phyloP scores from a whole-genome alignment of 2,888 invertebrate genomes.

The Caenorhabditis auriculariae region DNA sequence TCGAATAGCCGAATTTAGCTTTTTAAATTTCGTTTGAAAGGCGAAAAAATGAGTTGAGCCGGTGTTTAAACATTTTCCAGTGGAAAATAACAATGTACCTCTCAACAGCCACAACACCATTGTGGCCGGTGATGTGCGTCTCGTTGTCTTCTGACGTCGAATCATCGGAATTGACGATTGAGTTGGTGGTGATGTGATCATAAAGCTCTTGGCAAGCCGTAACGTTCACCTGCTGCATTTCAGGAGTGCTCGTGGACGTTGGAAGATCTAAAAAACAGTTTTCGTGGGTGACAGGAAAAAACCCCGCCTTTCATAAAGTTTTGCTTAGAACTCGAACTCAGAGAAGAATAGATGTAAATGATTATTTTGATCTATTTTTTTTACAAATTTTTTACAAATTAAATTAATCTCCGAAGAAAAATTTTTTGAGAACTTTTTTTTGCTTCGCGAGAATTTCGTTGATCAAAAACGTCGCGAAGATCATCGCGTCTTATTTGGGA shows the following conservation, averaged over 20 bases:
- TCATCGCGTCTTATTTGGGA: too few species aligned
- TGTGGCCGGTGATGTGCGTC: constrained; percentile 38
- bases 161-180: constrained; percentile 36
- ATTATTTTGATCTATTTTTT: too few species aligned
- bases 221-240: constrained; percentile 72
- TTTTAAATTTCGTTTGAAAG: background rate
- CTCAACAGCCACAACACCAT: constrained; percentile 30
- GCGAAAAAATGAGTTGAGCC: background rate
- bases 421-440: too few species aligned
- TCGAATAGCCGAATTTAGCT: too few species aligned
- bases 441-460: too few species aligned
- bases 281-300: too few species aligned
- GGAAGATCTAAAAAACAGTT: constrained; percentile 69
- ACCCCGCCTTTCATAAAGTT: too few species aligned
- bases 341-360: too few species aligned
- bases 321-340: too few species aligned
- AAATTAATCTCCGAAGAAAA: too few species aligned
- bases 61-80: background rate
- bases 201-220: constrained; percentile 71
- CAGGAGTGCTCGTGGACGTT: constrained; percentile 67
- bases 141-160: constrained; percentile 48
- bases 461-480: too few species aligned
- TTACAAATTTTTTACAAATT: too few species aligned
- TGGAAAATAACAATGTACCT: constrained; percentile 15
- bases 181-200: constrained; percentile 48